Base-by-base conservation (phyloP, 2,888 invertebrate species). In the Trisateles emortualis region DNA sequence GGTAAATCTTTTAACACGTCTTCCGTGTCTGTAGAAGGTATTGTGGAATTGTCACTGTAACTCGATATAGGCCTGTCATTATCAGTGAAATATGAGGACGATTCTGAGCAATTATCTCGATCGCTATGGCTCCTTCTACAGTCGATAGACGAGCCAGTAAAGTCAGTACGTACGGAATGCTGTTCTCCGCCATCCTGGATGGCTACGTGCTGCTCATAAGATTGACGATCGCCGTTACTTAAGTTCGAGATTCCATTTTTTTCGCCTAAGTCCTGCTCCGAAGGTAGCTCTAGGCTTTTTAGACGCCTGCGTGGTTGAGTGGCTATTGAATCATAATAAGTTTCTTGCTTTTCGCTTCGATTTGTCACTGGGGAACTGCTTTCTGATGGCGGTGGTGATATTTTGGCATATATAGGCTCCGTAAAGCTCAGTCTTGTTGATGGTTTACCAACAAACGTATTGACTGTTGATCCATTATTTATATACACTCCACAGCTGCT, bases 51-150 rank as follows among this genome's bases (percentile, higher is more conserved):
- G 66, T 92, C 92, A 72, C 92, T 92, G 60, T 92, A 92, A 68
- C 92, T 92, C 11, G 92, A 92, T 82, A 92, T 92, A 65, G 92
- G 92, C 60, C 92, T 81, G 67, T 92, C 92, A 73, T 90, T 92
- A 77, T 92, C 92, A 49, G 92, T 92, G 62, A 92, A 78, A 72
- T 92, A 92, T 66, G 92, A 92, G 50, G 92, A 92, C 38, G 92
- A 87, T 81, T 92, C 92, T 50, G 92, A 92, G 78, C 92, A 92
- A 85, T 92, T 92, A 88, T 92, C 92, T 73, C 91, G 86, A 81
- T 92, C 92, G 73, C 87, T 88, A 65, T 89, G 88, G 67, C 88
- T 89, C 81, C 90, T 88, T 86, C 92, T 89, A 73, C 78, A 90
- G 83, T 88, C 90, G 64, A 85, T 79, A 35, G 86, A 87, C 62